Base-by-base conservation (phyloP, 2,113 vertebrate species). In the Platichthys flesus region DNA sequence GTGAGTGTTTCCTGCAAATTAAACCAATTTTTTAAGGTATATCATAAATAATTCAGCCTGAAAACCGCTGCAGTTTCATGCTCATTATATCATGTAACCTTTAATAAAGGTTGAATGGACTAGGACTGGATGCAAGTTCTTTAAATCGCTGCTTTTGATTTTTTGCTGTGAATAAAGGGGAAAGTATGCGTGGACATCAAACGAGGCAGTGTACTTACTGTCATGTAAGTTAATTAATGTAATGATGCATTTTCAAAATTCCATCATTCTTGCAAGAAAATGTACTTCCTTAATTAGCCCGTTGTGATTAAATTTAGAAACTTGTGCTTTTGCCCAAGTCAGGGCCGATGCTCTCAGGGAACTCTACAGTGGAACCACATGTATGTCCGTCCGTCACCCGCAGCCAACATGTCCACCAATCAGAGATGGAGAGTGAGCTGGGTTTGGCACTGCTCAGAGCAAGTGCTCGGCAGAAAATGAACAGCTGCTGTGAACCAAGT, bases 331-430 rank as follows among this genome's bases (percentile, higher is more conserved):
- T 42, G 12, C 20, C 58, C 12, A 35, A 56, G 49, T 26, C 61
- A 10, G 55, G 24, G 13, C 35, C 49, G 26, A 3, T 18, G 54
- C 49, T 78, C 24, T 79, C 21, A 61, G 75, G 21, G 42, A 68
- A 73, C 74, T 62, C 23, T 51, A 49, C 49, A 59, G 47, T 67
- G 64, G 20, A 31, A 64, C 47, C 12, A 40, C 45, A 60, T 65
- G 37, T 31, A 9, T 76, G 47, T 61, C 35, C 37, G 24, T 61
- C 35, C 37, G 21, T 68, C 45, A 23, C 83, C 61, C 51, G 5
- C 42, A 76, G 81, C 84, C 78, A 77, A 88, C 66, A 71, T 62
- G 64, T 79, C 79, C 14, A 68, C 79, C 84, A 88, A 83, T 85
- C 68, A 75, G 71, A 84, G 83, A 69, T 61, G 55, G 64, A 75